Evolutionary conservation across 2,113 vertebrate genomes (phyloP).

Genomic region (Halichoeres trimaculatus): DNA sequence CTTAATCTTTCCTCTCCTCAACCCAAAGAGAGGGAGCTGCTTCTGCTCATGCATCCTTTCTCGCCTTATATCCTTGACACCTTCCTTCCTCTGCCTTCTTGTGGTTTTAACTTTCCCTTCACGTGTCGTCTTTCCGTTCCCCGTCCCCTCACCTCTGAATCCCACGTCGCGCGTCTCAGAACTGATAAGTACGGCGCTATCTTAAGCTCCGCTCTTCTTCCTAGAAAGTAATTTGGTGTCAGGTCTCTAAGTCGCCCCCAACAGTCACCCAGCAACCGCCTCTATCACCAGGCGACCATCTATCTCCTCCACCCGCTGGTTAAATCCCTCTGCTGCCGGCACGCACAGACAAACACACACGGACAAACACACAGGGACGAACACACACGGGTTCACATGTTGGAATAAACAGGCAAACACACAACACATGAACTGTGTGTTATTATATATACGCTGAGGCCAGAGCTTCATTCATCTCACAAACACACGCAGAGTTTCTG

Average conservation of each 20-base stretch:
- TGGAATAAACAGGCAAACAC: background rate
- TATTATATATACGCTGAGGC: background rate
- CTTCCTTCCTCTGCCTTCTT: too few relatives aligned
- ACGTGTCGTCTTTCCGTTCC: too few relatives aligned
- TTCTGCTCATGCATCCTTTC: too few relatives aligned
- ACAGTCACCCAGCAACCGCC: constrained; percentile 41
- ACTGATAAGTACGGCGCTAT: constrained; percentile 45
- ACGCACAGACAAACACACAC: background rate
- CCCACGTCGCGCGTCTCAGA: constrained; percentile 5
- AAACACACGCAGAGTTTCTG: background rate
- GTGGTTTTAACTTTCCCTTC: too few relatives aligned
- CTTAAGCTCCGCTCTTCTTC: constrained; percentile 47
- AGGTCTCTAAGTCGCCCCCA: constrained; percentile 47
- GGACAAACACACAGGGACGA: background rate
- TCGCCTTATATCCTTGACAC: too few relatives aligned
- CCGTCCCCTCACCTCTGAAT: background rate
- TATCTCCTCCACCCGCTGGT: constrained; percentile 13
- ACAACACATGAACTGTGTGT: background rate
- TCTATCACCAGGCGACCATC: constrained; percentile 34
- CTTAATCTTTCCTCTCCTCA: too few relatives aligned
- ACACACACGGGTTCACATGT: background rate
- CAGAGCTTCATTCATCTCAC: background rate
- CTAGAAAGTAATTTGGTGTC: constrained; percentile 53
- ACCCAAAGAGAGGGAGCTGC: too few relatives aligned
- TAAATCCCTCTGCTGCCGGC: constrained; percentile 7